Evolutionary conservation across 1,140 invertebrate species (phyloP), one percentile per base, ranked within the genome.

Genomic region (Branchinecta lynchi): DNA sequence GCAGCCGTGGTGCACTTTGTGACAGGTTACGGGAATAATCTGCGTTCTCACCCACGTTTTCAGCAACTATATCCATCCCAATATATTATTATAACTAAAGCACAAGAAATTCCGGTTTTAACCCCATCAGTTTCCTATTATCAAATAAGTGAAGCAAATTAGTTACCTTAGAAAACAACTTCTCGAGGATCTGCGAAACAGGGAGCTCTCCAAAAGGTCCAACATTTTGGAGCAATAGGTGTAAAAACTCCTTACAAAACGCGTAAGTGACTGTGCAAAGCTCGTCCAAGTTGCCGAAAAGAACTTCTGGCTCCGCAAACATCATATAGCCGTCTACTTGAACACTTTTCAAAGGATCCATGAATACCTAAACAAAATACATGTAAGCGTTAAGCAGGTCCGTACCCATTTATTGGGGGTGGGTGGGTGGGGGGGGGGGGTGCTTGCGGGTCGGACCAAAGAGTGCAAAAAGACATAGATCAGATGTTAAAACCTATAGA

Each of bases 251-350:
- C 75, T 85, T 84, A 75, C 85, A 87, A 75, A 87, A 87, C 9
- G 82, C 84, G 75, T 86, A 85, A 21, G 84, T 86, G 2, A 86
- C 83, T 85, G 74, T 7, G 73, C 84, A 86, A 0, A 87, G 78
- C 75, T 87, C 86, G 75, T 87, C 86, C 69, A 87, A 76, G 76
- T 87, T 87, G 43, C 86, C 86, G 76, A 87, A 87, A 8, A 87
- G 78, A 45, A 86, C 80, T 72, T 86, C 84, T 0, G 86, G 86
- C 74, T 87, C 86, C 8, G 84, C 84, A 75, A 82, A 85, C 83
- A 87, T 85, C 0, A 85, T 79, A 76, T 81, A 85, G 8, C 86
- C 86, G 76, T 87, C 86, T 3, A 87, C 86, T 77, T 87, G 86
- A 44, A 85, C 82, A 73, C 85, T 85, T 76, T 87, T 87, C 70